These are phyloP conservation scores for Oryctolagus cuniculus DNA, from an alignment of 2,113 vertebrate species.

Conservation along the genomic window DNA sequence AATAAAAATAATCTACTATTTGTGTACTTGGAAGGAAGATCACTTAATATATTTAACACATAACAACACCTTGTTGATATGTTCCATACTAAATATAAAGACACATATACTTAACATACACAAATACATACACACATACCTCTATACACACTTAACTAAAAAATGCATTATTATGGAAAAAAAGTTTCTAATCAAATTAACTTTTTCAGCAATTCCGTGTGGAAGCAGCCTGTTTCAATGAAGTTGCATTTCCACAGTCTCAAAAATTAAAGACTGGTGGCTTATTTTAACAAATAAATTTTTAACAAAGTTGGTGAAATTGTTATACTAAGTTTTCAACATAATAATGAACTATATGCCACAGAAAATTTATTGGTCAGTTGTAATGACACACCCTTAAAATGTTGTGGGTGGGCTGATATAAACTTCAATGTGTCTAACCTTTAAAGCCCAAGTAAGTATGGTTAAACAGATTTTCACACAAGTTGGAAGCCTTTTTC, in stretches of 20 bases:
- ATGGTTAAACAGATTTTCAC: constrained; percentile 65
- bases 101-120: not conserved
- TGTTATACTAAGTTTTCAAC: not conserved
- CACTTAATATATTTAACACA: not conserved
- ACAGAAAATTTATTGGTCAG: not conserved
- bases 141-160: not conserved
- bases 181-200: constrained; percentile 9
- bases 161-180: not conserved
- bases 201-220: not conserved
- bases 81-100: not conserved
- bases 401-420: constrained; percentile 23
- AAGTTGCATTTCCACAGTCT: constrained; percentile 31
- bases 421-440: constrained; percentile 35
- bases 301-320: not conserved
- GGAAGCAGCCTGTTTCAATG: not conserved
- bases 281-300: constrained; percentile 27
- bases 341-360: not conserved
- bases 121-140: not conserved
- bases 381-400: constrained; percentile 1
- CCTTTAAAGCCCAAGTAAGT: constrained; percentile 29
- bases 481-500: constrained; percentile 18
- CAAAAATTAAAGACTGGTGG: constrained; percentile 41
- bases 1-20: constrained; percentile 1
- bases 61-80: not conserved
- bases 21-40: not conserved